Conservation (phyloP, 2,888 invertebrate genomes). For the Hoplodrina ambigua region DNA sequence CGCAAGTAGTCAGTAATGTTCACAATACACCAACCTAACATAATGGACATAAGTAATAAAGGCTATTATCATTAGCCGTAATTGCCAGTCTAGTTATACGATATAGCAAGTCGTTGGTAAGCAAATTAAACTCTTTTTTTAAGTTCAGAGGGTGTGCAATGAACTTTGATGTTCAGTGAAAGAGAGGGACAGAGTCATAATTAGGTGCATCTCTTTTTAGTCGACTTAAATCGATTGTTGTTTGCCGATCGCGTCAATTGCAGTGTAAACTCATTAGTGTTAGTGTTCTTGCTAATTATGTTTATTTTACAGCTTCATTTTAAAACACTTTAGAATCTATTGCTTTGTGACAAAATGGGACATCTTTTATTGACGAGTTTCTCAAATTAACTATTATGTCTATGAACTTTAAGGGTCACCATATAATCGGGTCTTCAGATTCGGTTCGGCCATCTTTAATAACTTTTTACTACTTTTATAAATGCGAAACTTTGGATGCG, state of each 20-base stretch:
- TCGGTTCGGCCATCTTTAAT: no score
- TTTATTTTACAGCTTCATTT: constrained; percentile 24
- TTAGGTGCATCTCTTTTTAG: constrained; percentile 66
- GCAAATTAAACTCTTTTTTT: constrained; percentile 74
- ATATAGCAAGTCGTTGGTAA: constrained; percentile 68
- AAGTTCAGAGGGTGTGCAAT: constrained; percentile 68
- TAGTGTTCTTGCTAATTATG: constrained; percentile 44
- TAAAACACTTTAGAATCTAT: background rate
- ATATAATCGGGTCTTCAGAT: no score
- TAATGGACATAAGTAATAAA: constrained; percentile 82
- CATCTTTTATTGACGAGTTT: no score
- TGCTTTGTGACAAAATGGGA: background rate
- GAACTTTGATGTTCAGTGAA: constrained; percentile 61
- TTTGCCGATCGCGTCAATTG: constrained; percentile 60
- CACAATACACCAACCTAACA: constrained; percentile 64
- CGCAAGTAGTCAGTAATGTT: constrained; percentile 64
- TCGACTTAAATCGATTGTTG: constrained; percentile 58
- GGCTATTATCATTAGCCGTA: constrained; percentile 81
- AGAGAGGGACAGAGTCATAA: constrained; percentile 57
- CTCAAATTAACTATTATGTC: background rate
- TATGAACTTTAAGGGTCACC: no score
- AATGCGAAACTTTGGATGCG: no score
- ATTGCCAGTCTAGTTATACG: constrained; percentile 74
- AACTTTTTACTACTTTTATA: no score
- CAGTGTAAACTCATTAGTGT: constrained; percentile 43